Evolutionary conservation across 1,140 invertebrate genomes (phyloP), one percentile per base, ranked within the genome.

Genomic region (Aphidius ervi): DNA sequence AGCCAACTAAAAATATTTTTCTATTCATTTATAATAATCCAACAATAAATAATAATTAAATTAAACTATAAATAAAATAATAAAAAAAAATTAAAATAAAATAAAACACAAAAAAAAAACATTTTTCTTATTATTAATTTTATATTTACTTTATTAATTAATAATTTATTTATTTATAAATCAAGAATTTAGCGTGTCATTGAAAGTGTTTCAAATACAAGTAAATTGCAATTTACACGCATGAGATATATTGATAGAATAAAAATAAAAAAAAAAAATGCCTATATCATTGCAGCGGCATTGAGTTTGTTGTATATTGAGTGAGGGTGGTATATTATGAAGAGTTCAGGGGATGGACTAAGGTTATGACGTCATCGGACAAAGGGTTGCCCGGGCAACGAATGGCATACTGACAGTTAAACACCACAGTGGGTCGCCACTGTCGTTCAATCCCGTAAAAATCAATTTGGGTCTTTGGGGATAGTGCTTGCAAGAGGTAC

Each of bases 381-480:
- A 62, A 65, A 66, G 62, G 68, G 75, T 77, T 76, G 74, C 74
- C 71, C 69, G 70, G 74, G 74, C 72, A 74, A 77, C 75, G 73
- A 60, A 63, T 67, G 63, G 66, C 59, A 71, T 70, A 65, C 66
- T 31, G 23, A 64, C 68, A 68, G 69, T 68, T 68, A 68, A 69
- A 72, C 23, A 31, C 74, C 70, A 70, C 73, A 68, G 62, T 61
- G 73, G 71, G 76, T 76, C 75, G 75, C 76, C 75, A 77, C 75
- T 67, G 68, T 63, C 68, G 71, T 61, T 58, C 65, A 37, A 37
- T 70, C 67, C 67, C 70, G 76, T 76, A 77, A 77, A 77, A 76
- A 79, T 78, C 77, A 78, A 79, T 79, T 79, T 79, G 73, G 71
- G 73, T 53, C 0, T 54, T 74, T 73, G 76, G 73, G 76, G 67